Conservation (phyloP, 2,888 invertebrate genomes). For the Athripsodes cinereus region DNA sequence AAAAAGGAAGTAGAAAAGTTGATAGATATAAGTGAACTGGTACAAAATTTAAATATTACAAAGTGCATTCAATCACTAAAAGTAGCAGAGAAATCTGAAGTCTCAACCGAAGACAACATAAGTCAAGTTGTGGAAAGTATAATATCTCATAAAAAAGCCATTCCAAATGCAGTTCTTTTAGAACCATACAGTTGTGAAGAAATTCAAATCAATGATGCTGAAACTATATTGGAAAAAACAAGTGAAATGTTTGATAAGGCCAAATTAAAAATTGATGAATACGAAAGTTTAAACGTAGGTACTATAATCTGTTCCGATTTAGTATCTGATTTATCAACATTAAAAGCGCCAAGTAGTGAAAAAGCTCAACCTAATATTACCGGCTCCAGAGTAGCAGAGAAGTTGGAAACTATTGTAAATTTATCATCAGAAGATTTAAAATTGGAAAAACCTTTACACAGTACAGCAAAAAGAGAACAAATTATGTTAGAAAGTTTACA, state of each 20-base stretch:
- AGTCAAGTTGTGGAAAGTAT: slow-evolving; percentile 21
- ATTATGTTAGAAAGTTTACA: slow-evolving; percentile 49
- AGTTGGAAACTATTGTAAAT: slow-evolving; percentile 18
- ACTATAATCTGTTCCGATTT: slow-evolving; percentile 20
- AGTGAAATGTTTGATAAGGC: slow-evolving; percentile 31
- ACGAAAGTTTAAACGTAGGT: slow-evolving; percentile 28
- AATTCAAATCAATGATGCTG: slow-evolving; percentile 28
- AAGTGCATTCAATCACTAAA: slow-evolving; percentile 30
- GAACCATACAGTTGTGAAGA: slow-evolving; percentile 27
- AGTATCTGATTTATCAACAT: slow-evolving; percentile 25
- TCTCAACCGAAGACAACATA: slow-evolving; percentile 29
- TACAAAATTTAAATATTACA: slow-evolving; percentile 15
- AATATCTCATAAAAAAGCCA: slow-evolving; percentile 25
- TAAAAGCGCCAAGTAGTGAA: slow-evolving; percentile 21
- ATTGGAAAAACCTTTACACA: slow-evolving; percentile 31
- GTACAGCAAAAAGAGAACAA: slow-evolving; percentile 41
- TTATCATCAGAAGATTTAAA: slow-evolving; percentile 20
- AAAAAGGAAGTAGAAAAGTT: slow-evolving; percentile 33
- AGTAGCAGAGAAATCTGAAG: slow-evolving; percentile 37
- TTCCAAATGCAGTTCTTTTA: slow-evolving; percentile 26
- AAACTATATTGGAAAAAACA: slow-evolving; percentile 29
- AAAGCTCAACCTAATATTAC: slow-evolving; percentile 27
- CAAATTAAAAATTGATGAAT: slow-evolving; percentile 30
- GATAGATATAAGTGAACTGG: slow-evolving; percentile 34
- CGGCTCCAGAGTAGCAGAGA: slow-evolving; percentile 19